Evolutionary conservation across 2,113 vertebrate species (phyloP).

Genomic region (Sphaerodactylus townsendi): DNA sequence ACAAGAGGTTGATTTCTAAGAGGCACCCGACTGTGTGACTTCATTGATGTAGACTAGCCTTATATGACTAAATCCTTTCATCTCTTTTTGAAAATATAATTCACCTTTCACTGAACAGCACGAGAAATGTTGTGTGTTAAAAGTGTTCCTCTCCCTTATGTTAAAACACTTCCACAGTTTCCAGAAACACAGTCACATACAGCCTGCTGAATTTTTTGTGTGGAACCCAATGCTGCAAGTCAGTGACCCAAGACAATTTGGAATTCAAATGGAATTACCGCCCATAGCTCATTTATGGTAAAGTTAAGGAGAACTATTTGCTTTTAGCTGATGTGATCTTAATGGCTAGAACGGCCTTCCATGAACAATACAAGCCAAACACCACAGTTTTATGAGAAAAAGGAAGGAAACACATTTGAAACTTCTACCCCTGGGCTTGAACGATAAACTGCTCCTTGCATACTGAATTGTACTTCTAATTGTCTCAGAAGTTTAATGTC

Average conservation of each 20-base stretch:
- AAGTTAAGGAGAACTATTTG: conserved; percentile 10
- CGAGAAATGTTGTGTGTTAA: not conserved
- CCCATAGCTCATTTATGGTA: not conserved
- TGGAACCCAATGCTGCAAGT: not conserved
- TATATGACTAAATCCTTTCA: not conserved
- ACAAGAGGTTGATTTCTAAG: not conserved
- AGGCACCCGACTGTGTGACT: not conserved
- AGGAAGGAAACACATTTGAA: not conserved
- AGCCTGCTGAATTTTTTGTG: not conserved
- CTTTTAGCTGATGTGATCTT: conserved; percentile 9
- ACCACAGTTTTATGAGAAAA: not conserved
- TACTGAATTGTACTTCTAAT: not conserved
- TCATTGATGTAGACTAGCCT: not conserved
- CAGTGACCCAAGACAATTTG: not conserved
- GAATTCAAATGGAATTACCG: conserved; percentile 20
- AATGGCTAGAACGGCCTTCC: conserved; percentile 14
- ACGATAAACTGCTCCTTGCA: not conserved
- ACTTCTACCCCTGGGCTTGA: not conserved
- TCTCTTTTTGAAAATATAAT: not conserved
- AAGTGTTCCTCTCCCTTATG: not conserved
- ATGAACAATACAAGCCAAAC: not conserved
- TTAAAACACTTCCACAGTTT: not conserved
- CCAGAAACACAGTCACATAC: not conserved
- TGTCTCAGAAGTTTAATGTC: not conserved
- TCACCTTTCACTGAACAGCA: not conserved